phyloP scores from a whole-genome alignment of 2,797 vertebrate genomes.

The Microctenopoma stevenorrisi region DNA sequence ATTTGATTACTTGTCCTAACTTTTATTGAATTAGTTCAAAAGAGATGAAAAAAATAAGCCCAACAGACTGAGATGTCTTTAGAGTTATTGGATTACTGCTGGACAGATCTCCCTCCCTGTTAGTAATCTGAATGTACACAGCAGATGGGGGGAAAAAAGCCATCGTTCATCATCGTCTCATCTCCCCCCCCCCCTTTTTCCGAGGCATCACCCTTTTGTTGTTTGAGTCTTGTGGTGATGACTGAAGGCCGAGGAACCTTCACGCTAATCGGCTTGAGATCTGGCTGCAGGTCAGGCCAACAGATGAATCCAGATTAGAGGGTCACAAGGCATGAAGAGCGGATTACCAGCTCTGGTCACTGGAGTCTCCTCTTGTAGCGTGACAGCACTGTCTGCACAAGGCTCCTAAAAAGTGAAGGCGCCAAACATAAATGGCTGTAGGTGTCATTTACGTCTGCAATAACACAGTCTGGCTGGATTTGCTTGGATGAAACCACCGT shows the following conservation, averaged over 20 bases:
- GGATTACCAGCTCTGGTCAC: slow-evolving; percentile 82
- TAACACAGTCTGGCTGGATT: not conserved
- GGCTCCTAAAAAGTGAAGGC: slow-evolving; percentile 21
- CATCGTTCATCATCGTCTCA: slow-evolving; percentile 1
- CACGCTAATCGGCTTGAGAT: slow-evolving; percentile 87
- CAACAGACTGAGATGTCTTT: slow-evolving; percentile 16
- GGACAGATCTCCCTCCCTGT: slow-evolving; percentile 31
- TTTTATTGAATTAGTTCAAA: slow-evolving; percentile 28
- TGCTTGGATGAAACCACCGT: slow-evolving; percentile 22
- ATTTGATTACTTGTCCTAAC: slow-evolving; percentile 18
- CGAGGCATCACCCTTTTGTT: slow-evolving; percentile 33
- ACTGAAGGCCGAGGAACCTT: slow-evolving; percentile 64
- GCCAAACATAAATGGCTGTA: slow-evolving; percentile 1
- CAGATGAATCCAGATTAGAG: slow-evolving; percentile 88
- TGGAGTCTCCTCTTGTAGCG: slow-evolving; percentile 46
- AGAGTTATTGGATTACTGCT: slow-evolving; percentile 36
- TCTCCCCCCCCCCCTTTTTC: not conserved
- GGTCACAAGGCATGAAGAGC: slow-evolving; percentile 86
- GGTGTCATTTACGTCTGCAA: not conserved
- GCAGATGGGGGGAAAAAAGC: not conserved
- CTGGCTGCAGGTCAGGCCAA: slow-evolving; percentile 81
- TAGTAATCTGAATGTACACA: slow-evolving; percentile 35
- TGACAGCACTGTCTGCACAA: slow-evolving; percentile 32
- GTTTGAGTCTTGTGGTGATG: slow-evolving; percentile 35
- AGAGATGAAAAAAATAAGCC: slow-evolving; percentile 25